A percentile compares a stretch with the other conserved stretches of the same genome.
Conservation (phyloP, 2,888 invertebrate genomes). For the Flexamia atlantica region DNA sequence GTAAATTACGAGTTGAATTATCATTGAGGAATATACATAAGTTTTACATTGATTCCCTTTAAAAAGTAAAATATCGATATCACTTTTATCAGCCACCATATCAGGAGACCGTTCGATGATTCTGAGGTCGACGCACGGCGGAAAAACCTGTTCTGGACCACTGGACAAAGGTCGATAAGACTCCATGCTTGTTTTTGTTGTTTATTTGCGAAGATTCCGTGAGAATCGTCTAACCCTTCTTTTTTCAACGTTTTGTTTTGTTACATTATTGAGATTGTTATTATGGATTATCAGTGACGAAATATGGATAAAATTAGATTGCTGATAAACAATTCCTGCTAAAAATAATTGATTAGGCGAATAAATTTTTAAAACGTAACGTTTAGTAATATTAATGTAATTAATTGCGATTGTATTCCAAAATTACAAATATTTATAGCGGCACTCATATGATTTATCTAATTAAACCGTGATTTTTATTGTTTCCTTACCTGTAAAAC, state of each 20-base stretch:
- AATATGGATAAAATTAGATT: too few species aligned
- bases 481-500: too few species aligned
- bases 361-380: too few species aligned
- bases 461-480: too few species aligned
- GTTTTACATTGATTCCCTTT: background rate
- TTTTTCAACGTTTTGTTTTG: background rate
- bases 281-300: too few species aligned
- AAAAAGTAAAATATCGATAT: background rate
- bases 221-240: background rate
- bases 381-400: too few species aligned
- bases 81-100: conserved; percentile 40
- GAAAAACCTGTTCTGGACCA: conserved; percentile 54
- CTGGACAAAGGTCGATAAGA: conserved; percentile 55
- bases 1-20: background rate
- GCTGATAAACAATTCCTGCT: too few species aligned
- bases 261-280: too few species aligned
- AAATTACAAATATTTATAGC: too few species aligned
- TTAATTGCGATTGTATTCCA: too few species aligned
- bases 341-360: too few species aligned
- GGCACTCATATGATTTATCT: too few species aligned
- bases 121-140: conserved; percentile 46
- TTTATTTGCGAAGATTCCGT: conserved; percentile 32
- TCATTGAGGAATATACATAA: background rate
- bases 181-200: conserved; percentile 40
- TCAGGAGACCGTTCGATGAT: conserved; percentile 35